phyloP scores from a whole-genome alignment of 2,797 vertebrate genomes.

The Nyctibius grandis region DNA sequence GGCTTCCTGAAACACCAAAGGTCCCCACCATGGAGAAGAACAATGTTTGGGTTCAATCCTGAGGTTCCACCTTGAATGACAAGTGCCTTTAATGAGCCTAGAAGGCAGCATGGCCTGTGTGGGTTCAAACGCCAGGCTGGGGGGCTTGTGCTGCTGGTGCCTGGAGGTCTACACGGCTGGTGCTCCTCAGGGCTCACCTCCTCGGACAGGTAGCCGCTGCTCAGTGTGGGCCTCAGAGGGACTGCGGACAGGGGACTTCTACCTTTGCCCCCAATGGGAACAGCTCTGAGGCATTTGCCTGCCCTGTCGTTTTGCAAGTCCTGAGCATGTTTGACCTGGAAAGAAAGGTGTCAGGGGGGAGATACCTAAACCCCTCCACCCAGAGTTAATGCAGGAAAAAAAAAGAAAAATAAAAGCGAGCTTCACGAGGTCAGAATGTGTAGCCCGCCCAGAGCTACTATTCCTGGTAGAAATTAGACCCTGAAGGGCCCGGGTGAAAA shows the following conservation, averaged over 20 bases:
- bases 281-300: neutral
- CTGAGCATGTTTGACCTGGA: neutral
- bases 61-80: neutral
- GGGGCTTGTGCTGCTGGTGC: neutral
- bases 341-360: neutral
- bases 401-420: neutral
- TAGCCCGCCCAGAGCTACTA: neutral
- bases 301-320: neutral
- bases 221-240: fast-evolving
- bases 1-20: neutral
- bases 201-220: neutral
- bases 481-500: slow-evolving; percentile 41
- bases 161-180: neutral
- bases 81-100: neutral
- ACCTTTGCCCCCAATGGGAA: fast-evolving
- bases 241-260: fast-evolving
- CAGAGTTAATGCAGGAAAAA: neutral
- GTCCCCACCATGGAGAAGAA: fast-evolving
- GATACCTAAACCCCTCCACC: neutral
- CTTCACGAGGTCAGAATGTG: neutral
- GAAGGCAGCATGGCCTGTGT: fast-evolving
- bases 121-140: fast-evolving
- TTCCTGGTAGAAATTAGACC: slow-evolving; percentile 35
- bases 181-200: neutral
- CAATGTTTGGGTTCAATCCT: neutral